Base-by-base conservation (phyloP, 2,888 invertebrate genomes). In the Geophilus truncorum region DNA sequence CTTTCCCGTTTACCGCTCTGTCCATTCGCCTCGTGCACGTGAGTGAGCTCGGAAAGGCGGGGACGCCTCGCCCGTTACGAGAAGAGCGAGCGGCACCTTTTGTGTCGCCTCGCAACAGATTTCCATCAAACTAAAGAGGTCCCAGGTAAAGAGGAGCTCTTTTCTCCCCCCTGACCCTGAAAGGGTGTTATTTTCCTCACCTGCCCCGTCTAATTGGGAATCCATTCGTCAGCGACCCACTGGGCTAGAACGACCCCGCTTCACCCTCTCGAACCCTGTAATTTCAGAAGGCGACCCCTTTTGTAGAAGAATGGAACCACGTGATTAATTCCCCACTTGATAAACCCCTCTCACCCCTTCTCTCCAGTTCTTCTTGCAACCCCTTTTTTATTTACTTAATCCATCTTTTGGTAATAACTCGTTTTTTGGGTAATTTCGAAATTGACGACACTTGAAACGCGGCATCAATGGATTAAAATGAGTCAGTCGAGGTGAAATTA, bases 141-240 rank as follows among this genome's bases (percentile, higher is more conserved):
- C 62, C 62, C 62, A 62, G 62, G 62, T 62, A 62, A 62, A 62
- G 62, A 62, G 62, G 5, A 21, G 4, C 62, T 4, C 62, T 62
- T 62, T 45, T 62, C 62, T 25, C 62, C 25, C 62, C 28, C 21
- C 57, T 57, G 62, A 62, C 62, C 62, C 23, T 62, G 62, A 62
- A 25, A 62, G 62, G 62, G 62, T 62, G 62, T 62, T 62, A 62
- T 62, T 62, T 62, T 62, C 62, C 62, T 62, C 62, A 62, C 62
- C 62, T 62, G 62, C 62, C 62, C 62, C 28, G 62, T 62, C 62
- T 62, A 62, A 62, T 62, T 62, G 62, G 62, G 62, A 62, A 62
- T 15, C 62, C 62, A 62, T 62, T 62, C 62, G 62, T 62, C 62
- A 62, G 62, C 62, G 9, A 25, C 23, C 62, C 62, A 62, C 62